Base-by-base conservation (phyloP, 2,888 invertebrate genomes). In the Pandemis cinnamomeana region DNA sequence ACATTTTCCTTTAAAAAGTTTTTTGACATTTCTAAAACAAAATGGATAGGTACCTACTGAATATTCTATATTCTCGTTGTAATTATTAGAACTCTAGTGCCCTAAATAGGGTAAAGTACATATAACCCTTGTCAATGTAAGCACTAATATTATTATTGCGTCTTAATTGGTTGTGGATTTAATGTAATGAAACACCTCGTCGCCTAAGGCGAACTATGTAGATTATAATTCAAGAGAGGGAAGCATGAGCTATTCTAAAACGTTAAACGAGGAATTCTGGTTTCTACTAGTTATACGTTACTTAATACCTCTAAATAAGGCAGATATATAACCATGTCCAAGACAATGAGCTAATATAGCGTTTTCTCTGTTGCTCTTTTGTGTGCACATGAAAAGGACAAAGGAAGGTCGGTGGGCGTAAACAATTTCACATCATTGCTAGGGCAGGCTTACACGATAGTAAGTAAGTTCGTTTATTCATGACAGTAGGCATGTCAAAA, bases 151-250 rank as follows among this genome's bases (percentile, higher is more conserved):
- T 20, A 55, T 55, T 20, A 55, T 55, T 15, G 55, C 20, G 55
- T 20, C 20, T 2, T 20, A 20, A 6, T 20, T 10, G 55, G 7
- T 55, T 20, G 7, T 15, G n/a, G 6, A 53, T 53, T n/a, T 15
- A 36, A 36, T n/a, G 51, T 55, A 20, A 55, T 55, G 20, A 20
- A 20, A 55, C 20, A 55, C 20, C 20, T 55, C 20, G 15, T 8
- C 20, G 55, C 55, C 20, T 55, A 20, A 55, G 8, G 55, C 55
- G 8, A 55, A 55, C 55, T 55, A 55, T 20, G 55, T 55, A 55
- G 20, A 55, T 20, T 20, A n/a, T 36, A 36, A 36, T 36, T 36
- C 27, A 36, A 13, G 51, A 48, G 11, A 53, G 7, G 20, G 20
- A 20, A 55, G 20, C 20, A n/a, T 15, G n/a, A 53, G 53, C n/a